Evolutionary conservation across 2,888 invertebrate genomes (phyloP), one percentile per base, ranked within the genome.

Genomic region (Tenthredo distinguenda): DNA sequence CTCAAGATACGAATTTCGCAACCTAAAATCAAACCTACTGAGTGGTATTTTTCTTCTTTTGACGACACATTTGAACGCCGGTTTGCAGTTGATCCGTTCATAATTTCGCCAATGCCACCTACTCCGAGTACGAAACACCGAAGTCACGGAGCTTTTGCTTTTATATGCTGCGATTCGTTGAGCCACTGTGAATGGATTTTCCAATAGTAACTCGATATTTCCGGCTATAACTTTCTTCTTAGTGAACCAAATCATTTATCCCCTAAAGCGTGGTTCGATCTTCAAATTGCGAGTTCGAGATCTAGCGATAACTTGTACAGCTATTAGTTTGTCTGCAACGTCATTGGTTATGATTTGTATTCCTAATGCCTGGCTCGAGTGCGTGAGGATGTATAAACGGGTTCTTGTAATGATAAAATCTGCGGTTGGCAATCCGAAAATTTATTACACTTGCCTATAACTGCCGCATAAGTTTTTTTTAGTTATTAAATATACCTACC

Each of bases 391-490:
- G 68, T 68, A 68, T 68, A 68, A 68, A 68, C 68, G 68, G 26
- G 68, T 68, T 68, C 68, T 68, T 68, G 12, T 68, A 68, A 68
- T 34, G 68, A 68, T 68, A 68, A 68, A 68, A 68, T 68, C 68
- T 68, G 34, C 68, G 68, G 31, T 68, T 34, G 34, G 68, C 68
- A 68, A 68, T 34, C 68, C 26, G 12, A 68, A 68, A 68, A 68
- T 68, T 68, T 68, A 68, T 68, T 26, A 68, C 68, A 74, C 74
- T 10, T 74, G 74, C 18, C 43, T n/a, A 43, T 43, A 55, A 74
- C 43, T 21, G n/a, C 43, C 43, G 43, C 15, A 43, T 43, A 21
- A 43, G n/a, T 43, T 74, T 74, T 21, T 43, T 74, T 74, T 40
- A 43, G 74, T 15, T 43, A 74, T 43, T 74, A 12, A 55, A 55